phyloP scores from a whole-genome alignment of 2,113 vertebrate genomes.

The Helogale parvula region DNA sequence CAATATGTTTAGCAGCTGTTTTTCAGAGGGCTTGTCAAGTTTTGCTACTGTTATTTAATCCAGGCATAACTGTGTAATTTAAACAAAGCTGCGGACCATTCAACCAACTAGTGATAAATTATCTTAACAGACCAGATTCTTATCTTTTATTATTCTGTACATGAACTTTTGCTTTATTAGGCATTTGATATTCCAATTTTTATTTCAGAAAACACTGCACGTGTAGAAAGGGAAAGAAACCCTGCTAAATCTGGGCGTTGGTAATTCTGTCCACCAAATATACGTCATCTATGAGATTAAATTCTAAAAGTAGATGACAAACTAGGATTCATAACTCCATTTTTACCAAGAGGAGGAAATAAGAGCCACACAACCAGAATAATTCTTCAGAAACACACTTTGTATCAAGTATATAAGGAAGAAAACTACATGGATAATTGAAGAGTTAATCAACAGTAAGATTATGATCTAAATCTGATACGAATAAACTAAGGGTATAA shows the following conservation, averaged over 20 bases:
- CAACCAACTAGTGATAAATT: slow-evolving; percentile 27
- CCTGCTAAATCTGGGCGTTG: slow-evolving; percentile 3
- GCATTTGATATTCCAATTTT: slow-evolving; percentile 50
- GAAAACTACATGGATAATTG: slow-evolving; percentile 21
- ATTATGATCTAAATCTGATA: slow-evolving; percentile 12
- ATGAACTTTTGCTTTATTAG: slow-evolving; percentile 54
- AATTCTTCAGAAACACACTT: slow-evolving; percentile 50
- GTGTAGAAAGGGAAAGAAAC: slow-evolving; percentile 21
- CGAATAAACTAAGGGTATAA: slow-evolving; percentile 44
- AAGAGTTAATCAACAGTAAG: slow-evolving; percentile 13
- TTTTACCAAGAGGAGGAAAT: slow-evolving; percentile 39
- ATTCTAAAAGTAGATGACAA: slow-evolving; percentile 56
- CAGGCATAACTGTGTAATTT: slow-evolving; percentile 51
- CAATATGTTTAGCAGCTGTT: slow-evolving; percentile 70
- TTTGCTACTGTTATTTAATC: slow-evolving; percentile 60
- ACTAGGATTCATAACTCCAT: slow-evolving; percentile 29
- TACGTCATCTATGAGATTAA: slow-evolving; percentile 49
- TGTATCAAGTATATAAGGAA: slow-evolving; percentile 41
- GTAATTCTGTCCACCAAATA: slow-evolving; percentile 59
- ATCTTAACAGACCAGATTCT: slow-evolving; percentile 51
- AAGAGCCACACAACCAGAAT: slow-evolving; percentile 41
- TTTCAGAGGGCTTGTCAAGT: slow-evolving; percentile 66
- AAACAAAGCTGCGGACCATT: slow-evolving; percentile 63
- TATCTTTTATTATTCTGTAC: slow-evolving; percentile 53
- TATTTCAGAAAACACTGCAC: slow-evolving; percentile 59